Base-by-base conservation (phyloP, 2,888 invertebrate species). In the Epiblema foenella region DNA sequence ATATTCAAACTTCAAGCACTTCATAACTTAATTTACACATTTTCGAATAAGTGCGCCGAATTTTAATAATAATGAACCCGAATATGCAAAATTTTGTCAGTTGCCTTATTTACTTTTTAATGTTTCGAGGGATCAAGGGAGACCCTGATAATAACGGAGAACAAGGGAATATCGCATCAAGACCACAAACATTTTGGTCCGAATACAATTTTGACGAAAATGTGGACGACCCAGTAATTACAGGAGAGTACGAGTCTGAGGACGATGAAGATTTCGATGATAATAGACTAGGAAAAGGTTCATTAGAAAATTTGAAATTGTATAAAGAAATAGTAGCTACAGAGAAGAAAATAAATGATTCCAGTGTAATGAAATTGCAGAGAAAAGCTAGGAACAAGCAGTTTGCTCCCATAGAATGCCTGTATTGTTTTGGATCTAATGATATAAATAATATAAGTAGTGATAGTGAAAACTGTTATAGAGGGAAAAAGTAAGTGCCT, bases 71-170 rank as follows among this genome's bases (percentile, higher is more conserved):
- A 56, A 65, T 29, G 52, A 73, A 74, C 69, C 70, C 74, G 78
- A 78, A 79, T 75, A 75, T 78, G 73, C 69, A 52, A 72, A 77
- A 76, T 74, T 39, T 77, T 78, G 75, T 78, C 46, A 77, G 75
- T 78, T 78, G 82, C 75, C 73, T 87, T 79, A 75, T 86, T 80
- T 79, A 85, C 77, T 72, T 81, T 76, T 81, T 75, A 81, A 81
- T 83, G 77, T 75, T 79, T 73, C 74, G 74, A 56, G 74, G 74
- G 72, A 82, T 80, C 68, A 81, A 72, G 73, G 75, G 79, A 42
- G 75, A 80, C 58, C 75, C 70, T 72, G 73, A 72, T 72, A 76
- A 81, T 79, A 75, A 77, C 75, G 80, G 76, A 72, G 77, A 80
- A 79, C 77, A 81, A 81, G 78, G 71, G 65, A 73, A 83, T 80